Percentiles rank a stretch among this genome's conserved stretches.
Conservation (phyloP, 2,113 vertebrate genomes). For the Charadrius vociferus region DNA sequence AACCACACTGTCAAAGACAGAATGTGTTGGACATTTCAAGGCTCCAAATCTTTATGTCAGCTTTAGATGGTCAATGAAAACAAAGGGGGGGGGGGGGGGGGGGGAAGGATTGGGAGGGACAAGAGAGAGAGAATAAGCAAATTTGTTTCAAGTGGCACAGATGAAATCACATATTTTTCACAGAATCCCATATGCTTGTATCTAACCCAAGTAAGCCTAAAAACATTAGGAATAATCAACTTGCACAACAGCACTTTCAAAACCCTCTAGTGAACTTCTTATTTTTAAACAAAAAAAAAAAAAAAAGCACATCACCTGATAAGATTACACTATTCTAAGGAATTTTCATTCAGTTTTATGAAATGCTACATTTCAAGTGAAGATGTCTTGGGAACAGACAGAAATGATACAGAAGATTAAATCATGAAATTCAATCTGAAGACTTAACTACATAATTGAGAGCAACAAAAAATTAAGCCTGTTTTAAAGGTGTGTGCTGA, state of each 20-base stretch:
- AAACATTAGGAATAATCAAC: background rate
- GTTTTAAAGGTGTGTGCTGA: background rate
- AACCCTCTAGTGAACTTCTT: background rate
- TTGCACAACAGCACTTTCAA: background rate
- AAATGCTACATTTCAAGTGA: background rate
- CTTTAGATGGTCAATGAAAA: constrained; percentile 11
- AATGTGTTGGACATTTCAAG: constrained; percentile 52
- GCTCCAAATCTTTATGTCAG: constrained; percentile 55
- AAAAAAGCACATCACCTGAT: background rate
- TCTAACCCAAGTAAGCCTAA: background rate
- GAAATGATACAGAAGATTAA: background rate
- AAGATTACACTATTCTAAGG: background rate
- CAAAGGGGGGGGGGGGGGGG: background rate
- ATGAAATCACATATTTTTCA: background rate
- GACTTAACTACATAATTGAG: background rate
- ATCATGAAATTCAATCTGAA: background rate
- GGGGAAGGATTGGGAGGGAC: no score
- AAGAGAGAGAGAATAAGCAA: background rate
- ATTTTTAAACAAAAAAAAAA: background rate
- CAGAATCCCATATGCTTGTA: background rate
- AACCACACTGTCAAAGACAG: constrained; percentile 42
- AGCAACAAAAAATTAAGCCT: background rate
- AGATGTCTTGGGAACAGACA: background rate
- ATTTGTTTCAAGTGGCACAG: constrained; percentile 28
- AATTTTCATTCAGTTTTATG: background rate